These are phyloP conservation scores for Euclidia mi DNA, from an alignment of 2,888 invertebrate genomes.

Conservation along the genomic window DNA sequence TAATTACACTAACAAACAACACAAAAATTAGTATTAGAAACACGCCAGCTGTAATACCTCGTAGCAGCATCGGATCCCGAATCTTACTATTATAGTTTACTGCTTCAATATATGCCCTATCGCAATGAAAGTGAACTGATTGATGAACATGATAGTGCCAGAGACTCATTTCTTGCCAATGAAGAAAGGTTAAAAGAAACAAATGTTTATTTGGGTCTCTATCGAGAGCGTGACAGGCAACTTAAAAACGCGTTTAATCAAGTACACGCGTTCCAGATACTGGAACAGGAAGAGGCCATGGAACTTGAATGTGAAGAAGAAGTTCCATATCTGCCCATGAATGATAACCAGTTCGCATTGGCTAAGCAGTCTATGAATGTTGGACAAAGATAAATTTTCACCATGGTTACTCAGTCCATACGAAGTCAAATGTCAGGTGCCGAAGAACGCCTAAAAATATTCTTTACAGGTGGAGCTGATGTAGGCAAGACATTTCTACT, in stretches of 20 bases:
- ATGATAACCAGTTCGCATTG: slow-evolving; percentile 35
- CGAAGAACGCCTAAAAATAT: slow-evolving; percentile 27
- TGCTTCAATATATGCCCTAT: slow-evolving; percentile 56
- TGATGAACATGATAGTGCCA: slow-evolving; percentile 42
- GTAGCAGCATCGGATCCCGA: slow-evolving; percentile 53
- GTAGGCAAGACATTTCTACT: slow-evolving; percentile 46
- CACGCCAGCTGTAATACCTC: slow-evolving; percentile 50
- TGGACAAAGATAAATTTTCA: too few relatives aligned
- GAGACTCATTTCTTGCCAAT: slow-evolving; percentile 49
- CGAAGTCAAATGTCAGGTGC: slow-evolving; percentile 10
- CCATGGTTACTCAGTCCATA: too few relatives aligned
- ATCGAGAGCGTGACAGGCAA: slow-evolving; percentile 48
- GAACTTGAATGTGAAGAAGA: slow-evolving; percentile 32
- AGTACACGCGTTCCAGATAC: slow-evolving; percentile 43
- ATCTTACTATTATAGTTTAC: slow-evolving; percentile 57
- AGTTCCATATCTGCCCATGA: slow-evolving; percentile 17
- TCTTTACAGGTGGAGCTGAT: slow-evolving; percentile 39
- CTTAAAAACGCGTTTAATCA: slow-evolving; percentile 56
- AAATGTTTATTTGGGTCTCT: slow-evolving; percentile 27
- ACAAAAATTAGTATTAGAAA: too few relatives aligned
- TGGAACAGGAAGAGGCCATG: slow-evolving; percentile 36
- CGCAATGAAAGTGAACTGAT: slow-evolving; percentile 36
- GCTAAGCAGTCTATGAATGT: slow-evolving; percentile 30
- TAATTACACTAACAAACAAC: too few relatives aligned
- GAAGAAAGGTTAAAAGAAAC: too few relatives aligned